phyloP scores from a whole-genome alignment of 2,797 vertebrate species.

The Danio albolineatus region DNA sequence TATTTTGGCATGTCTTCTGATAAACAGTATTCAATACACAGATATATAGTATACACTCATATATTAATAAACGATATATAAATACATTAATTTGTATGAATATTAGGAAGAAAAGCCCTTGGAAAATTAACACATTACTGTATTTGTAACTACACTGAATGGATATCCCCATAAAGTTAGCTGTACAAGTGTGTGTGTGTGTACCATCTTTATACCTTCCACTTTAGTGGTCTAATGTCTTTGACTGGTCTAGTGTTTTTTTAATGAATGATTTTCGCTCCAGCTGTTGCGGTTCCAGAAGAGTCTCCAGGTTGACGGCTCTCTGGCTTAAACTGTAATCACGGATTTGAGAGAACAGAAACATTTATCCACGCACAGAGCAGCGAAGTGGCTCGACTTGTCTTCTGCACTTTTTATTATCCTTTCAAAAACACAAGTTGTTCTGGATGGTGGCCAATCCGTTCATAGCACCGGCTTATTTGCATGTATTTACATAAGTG shows the following conservation, averaged over 20 bases:
- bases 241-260: background rate
- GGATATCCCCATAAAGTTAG: too few relatives aligned
- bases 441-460: slow-evolving; percentile 49
- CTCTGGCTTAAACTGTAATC: slow-evolving; percentile 48
- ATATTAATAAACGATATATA: background rate
- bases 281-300: slow-evolving; percentile 29
- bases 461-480: slow-evolving; percentile 54
- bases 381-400: slow-evolving; percentile 26
- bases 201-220: background rate
- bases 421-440: slow-evolving; percentile 50
- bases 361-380: slow-evolving; percentile 38
- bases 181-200: background rate
- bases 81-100: background rate
- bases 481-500: slow-evolving; percentile 60
- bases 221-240: slow-evolving; percentile 6
- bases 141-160: background rate
- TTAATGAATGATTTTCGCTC: slow-evolving; percentile 12
- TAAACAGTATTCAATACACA: background rate
- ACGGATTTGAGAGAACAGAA: slow-evolving; percentile 37
- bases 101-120: background rate
- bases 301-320: slow-evolving; percentile 25
- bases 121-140: background rate
- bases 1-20: background rate
- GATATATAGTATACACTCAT: background rate
- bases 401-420: slow-evolving; percentile 50